A percentile compares a stretch with the other conserved stretches of the same genome.
These are phyloP conservation scores for Oophaga sylvatica DNA, from an alignment of 2,797 vertebrate genomes.

Conservation along the genomic window DNA sequence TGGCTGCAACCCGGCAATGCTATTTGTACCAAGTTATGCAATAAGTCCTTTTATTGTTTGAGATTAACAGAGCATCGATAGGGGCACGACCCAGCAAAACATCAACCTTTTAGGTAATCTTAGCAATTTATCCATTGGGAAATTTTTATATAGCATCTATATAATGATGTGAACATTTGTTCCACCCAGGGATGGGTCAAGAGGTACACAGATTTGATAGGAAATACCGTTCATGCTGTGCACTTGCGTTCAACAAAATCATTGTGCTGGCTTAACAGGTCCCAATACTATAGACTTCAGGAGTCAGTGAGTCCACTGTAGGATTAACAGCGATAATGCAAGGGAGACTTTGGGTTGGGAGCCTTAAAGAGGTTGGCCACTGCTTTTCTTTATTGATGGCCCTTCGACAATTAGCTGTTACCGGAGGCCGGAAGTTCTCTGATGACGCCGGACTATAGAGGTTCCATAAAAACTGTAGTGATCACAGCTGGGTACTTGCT, in stretches of 20 bases:
- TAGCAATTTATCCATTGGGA: not conserved
- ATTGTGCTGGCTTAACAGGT: not conserved
- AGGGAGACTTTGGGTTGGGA: not conserved
- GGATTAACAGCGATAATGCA: not conserved
- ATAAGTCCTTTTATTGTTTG: conserved; percentile 23
- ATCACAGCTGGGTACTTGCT: too few relatives aligned
- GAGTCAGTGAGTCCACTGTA: not conserved
- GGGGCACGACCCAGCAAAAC: not conserved
- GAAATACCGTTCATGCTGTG: not conserved
- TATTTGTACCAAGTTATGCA: conserved; percentile 16
- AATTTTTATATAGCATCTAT: not conserved
- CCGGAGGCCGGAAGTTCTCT: too few relatives aligned
- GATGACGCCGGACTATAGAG: too few relatives aligned
- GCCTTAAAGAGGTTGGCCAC: too few relatives aligned
- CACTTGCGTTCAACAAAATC: not conserved
- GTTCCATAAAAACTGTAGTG: too few relatives aligned
- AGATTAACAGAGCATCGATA: conserved; percentile 26
- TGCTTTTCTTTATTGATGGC: too few relatives aligned
- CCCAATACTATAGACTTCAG: not conserved
- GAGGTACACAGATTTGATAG: not conserved
- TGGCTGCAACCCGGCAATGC: not conserved
- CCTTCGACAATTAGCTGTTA: too few relatives aligned
- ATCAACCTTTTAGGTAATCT: conserved; percentile 3
- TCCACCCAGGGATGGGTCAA: not conserved
- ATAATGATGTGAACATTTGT: not conserved